Conservation (phyloP, 2,888 invertebrate genomes). For the Mythimna impura region DNA sequence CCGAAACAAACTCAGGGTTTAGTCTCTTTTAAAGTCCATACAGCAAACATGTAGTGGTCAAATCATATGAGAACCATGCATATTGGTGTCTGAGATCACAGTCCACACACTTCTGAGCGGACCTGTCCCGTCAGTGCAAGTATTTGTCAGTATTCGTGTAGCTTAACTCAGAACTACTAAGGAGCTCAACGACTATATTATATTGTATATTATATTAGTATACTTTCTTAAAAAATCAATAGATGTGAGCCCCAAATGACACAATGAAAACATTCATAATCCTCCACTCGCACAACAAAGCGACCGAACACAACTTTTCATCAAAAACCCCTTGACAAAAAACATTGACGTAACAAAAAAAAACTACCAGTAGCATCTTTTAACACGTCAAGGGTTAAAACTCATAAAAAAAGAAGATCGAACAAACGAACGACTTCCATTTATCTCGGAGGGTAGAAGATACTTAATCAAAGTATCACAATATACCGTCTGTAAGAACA, state of each 20-base stretch:
- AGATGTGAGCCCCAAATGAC: background rate
- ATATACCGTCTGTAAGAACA: conserved; percentile 82
- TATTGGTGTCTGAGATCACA: no score
- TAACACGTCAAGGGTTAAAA: conserved; percentile 58
- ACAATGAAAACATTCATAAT: conserved; percentile 30
- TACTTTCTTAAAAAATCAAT: background rate
- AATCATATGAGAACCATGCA: no score
- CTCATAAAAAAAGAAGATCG: conserved; percentile 45
- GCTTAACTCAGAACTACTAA: no score
- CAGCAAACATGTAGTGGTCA: no score
- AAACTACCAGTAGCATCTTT: conserved; percentile 68
- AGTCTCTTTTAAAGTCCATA: no score
- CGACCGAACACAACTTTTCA: conserved; percentile 23
- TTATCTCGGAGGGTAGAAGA: conserved; percentile 82
- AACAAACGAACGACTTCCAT: conserved; percentile 69
- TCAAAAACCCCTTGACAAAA: conserved; percentile 23
- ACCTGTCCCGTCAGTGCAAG: no score
- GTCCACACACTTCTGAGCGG: no score
- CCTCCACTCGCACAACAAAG: conserved; percentile 19
- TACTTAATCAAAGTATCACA: conserved; percentile 90
- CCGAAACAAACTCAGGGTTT: no score
- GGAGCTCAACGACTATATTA: no score
- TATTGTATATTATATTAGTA: background rate
- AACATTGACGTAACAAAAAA: conserved; percentile 27
- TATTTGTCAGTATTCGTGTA: no score